phyloP scores from a whole-genome alignment of 1,140 invertebrate species.

The Oncopodura yosiiana region DNA sequence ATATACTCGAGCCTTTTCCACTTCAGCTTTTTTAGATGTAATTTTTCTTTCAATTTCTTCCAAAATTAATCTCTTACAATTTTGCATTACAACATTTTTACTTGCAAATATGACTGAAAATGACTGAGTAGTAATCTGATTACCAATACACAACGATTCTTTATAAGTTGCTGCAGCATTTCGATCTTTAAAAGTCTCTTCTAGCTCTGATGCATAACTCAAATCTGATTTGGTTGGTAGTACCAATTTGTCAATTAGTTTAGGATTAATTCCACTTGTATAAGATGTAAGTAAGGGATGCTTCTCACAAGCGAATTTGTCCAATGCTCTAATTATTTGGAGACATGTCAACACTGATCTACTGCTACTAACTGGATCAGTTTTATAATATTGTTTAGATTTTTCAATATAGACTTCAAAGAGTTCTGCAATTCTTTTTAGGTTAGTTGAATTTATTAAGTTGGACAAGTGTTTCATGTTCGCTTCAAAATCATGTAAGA shows the following conservation, averaged over 20 bases:
- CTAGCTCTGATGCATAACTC: too few species aligned
- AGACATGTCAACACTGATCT: conserved; percentile 8
- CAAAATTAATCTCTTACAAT: not conserved
- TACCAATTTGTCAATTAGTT: too few species aligned
- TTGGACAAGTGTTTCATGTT: not conserved
- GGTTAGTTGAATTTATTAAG: not conserved
- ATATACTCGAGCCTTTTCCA: not conserved
- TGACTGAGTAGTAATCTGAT: not conserved
- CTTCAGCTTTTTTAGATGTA: not conserved
- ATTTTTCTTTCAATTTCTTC: not conserved
- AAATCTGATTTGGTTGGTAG: too few species aligned
- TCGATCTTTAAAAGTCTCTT: too few species aligned
- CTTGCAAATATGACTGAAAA: not conserved
- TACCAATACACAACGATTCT: not conserved
- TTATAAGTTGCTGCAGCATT: too few species aligned
- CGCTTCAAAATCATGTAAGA: conserved; percentile 14
- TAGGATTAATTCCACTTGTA: too few species aligned
- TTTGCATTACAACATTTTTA: not conserved
- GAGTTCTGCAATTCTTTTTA: not conserved
- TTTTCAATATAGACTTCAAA: conserved; percentile 1
- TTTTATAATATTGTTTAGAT: not conserved
- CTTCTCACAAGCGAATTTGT: too few species aligned
- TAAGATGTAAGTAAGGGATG: too few species aligned
- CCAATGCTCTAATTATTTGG: conserved; percentile 10
- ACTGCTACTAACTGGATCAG: conserved; percentile 7